phyloP scores from a whole-genome alignment of 2,888 invertebrate species.

The Helicoverpa assulta region DNA sequence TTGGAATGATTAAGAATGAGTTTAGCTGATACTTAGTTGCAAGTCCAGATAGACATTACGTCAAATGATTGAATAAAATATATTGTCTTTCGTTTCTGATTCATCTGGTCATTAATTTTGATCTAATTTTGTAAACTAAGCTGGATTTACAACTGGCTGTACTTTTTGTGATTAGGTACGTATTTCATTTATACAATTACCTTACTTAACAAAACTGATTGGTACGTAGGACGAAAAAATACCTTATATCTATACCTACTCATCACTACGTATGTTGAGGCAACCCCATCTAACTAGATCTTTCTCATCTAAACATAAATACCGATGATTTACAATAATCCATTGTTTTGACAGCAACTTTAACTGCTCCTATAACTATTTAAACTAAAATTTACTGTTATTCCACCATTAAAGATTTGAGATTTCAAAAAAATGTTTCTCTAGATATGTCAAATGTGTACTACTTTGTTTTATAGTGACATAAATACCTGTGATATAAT shows the following conservation, averaged over 20 bases:
- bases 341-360: slow-evolving; percentile 51
- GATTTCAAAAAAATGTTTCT: slow-evolving; percentile 30
- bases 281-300: slow-evolving; percentile 7
- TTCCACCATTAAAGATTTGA: slow-evolving; percentile 29
- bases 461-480: slow-evolving; percentile 47
- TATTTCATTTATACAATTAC: neutral
- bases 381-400: slow-evolving; percentile 40
- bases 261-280: slow-evolving; percentile 27
- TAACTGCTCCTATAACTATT: slow-evolving; percentile 35
- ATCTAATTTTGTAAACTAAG: no score
- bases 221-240: neutral
- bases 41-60: no score
- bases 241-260: slow-evolving; percentile 27
- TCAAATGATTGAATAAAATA: no score
- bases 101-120: no score
- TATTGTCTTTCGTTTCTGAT: no score
- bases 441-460: slow-evolving; percentile 42
- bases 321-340: slow-evolving; percentile 47
- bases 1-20: no score
- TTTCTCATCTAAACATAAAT: slow-evolving; percentile 24
- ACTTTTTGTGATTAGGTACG: neutral
- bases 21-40: no score
- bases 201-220: neutral
- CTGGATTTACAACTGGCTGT: no score
- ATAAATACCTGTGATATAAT: slow-evolving; percentile 50